Percentiles rank a stretch among this genome's conserved stretches.
phyloP scores from a whole-genome alignment of 2,888 invertebrate genomes.

The Cantharis rustica region DNA sequence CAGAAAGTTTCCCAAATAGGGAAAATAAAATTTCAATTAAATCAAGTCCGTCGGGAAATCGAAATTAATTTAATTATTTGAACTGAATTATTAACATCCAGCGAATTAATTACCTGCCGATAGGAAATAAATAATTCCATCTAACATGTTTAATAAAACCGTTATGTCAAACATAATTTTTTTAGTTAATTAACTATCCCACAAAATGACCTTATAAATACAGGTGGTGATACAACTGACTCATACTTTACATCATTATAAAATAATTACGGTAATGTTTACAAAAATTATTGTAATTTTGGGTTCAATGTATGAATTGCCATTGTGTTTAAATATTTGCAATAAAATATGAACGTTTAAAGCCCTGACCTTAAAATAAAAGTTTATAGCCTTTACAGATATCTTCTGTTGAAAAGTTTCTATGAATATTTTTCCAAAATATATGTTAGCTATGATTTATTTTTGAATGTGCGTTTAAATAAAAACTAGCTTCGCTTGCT shows the following conservation, averaged over 20 bases:
- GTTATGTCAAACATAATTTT: background rate
- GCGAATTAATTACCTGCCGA: background rate
- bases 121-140: background rate
- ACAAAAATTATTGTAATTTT: background rate
- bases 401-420: too few relatives aligned
- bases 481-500: too few relatives aligned
- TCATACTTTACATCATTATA: slow-evolving; percentile 9
- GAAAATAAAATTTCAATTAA: background rate
- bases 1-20: background rate
- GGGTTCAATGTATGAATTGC: background rate
- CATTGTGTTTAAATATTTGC: background rate
- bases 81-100: background rate
- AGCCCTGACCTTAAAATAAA: background rate
- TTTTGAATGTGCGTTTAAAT: too few relatives aligned
- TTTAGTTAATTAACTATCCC: background rate
- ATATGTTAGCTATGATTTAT: too few relatives aligned
- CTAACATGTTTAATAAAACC: background rate
- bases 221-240: slow-evolving; percentile 5
- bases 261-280: background rate
- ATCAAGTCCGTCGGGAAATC: background rate
- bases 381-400: background rate
- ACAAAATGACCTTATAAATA: slow-evolving; percentile 1
- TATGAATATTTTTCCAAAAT: too few relatives aligned
- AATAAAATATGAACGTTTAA: background rate
- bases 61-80: background rate